phyloP scores from a whole-genome alignment of 30 jellyfish, hydroid and myxozoan genomes.

The Chironex yamaguchii region DNA sequence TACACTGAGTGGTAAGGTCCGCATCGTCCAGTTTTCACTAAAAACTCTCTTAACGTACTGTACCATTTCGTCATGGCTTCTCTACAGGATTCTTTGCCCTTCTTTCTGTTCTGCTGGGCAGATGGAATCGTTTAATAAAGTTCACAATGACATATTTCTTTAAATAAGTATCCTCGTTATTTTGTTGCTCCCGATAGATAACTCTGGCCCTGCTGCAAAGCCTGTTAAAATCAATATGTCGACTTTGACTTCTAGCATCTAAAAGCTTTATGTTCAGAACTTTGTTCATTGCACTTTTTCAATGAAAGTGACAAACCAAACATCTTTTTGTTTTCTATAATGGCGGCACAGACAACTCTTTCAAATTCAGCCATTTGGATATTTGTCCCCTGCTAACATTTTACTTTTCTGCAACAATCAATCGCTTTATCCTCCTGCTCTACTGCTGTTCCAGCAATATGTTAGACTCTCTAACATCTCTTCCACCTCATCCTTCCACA shows the following conservation, averaged over 20 bases:
- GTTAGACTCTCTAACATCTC: neutral
- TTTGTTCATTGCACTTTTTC: constrained; percentile 22
- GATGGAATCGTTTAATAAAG: constrained; percentile 7
- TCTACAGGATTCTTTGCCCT: constrained; percentile 10
- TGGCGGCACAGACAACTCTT: neutral
- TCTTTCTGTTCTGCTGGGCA: constrained; percentile 5
- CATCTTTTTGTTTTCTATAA: neutral
- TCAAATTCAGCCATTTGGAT: neutral
- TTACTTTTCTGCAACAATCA: neutral
- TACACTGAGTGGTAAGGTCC: neutral
- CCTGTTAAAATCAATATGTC: constrained; percentile 13
- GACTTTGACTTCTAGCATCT: constrained; percentile 4
- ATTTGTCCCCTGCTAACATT: neutral
- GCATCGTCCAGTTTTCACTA: neutral
- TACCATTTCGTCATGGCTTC: constrained; percentile 2
- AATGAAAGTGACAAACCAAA: neutral
- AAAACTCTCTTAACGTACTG: neutral
- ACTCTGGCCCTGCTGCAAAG: constrained; percentile 18
- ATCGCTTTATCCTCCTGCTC: neutral
- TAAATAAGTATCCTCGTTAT: neutral
- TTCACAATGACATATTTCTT: constrained; percentile 43
- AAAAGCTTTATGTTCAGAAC: neutral
- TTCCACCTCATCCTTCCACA: neutral
- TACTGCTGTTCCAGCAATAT: neutral
- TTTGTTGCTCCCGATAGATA: constrained; percentile 31